phyloP scores from a whole-genome alignment of 2,888 invertebrate genomes.

The Sphaeridia pumilis region DNA sequence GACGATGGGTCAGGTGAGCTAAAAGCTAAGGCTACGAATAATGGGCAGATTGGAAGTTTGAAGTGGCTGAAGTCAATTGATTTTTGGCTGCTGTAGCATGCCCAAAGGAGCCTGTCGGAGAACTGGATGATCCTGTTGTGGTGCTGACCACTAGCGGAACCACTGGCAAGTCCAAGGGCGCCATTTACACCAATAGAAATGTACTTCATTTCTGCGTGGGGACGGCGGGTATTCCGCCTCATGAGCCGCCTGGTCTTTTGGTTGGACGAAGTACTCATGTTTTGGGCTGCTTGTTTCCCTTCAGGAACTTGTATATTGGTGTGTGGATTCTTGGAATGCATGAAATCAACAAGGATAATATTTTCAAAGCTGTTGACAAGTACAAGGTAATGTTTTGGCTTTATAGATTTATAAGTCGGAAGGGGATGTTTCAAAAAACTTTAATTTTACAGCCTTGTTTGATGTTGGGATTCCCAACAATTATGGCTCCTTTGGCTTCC shows the following conservation, averaged over 20 bases:
- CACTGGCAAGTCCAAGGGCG: conserved; percentile 31
- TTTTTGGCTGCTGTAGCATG: conserved; percentile 17
- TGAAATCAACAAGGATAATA: conserved; percentile 28
- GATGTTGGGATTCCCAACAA: conserved; percentile 34
- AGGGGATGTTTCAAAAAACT: background rate
- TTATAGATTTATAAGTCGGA: background rate
- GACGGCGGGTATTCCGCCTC: conserved; percentile 26
- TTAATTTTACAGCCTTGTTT: conserved; percentile 19
- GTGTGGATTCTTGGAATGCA: conserved; percentile 29
- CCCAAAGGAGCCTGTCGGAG: conserved; percentile 14
- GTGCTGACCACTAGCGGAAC: conserved; percentile 34
- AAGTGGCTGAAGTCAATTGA: background rate
- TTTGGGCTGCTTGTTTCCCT: conserved; percentile 28
- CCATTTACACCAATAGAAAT: conserved; percentile 30
- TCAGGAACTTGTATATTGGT: conserved; percentile 28
- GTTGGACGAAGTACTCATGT: conserved; percentile 29
- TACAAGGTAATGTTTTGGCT: conserved; percentile 30
- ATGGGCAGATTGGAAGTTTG: background rate
- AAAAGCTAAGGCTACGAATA: background rate
- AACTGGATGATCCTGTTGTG: conserved; percentile 28
- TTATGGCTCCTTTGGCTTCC: conserved; percentile 21
- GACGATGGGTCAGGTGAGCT: conserved; percentile 29
- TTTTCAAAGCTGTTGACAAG: conserved; percentile 28
- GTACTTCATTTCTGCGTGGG: conserved; percentile 29
- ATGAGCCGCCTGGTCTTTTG: conserved; percentile 27